Percentiles rank a stretch among this genome's conserved stretches.
Conservation (phyloP, 2,888 invertebrate genomes). For the Drosophila subsilvestris region DNA sequence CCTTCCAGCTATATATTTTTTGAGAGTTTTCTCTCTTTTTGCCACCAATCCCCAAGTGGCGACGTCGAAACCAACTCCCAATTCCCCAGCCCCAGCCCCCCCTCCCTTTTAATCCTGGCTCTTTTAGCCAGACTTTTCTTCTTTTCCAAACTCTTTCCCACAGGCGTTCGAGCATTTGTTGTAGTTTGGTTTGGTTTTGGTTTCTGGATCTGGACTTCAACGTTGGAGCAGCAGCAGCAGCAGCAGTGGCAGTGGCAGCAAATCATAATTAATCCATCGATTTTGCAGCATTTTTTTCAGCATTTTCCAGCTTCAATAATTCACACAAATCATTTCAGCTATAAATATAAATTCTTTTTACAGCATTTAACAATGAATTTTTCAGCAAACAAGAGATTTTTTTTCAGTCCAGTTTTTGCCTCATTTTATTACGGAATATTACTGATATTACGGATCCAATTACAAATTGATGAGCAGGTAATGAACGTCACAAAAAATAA, state of each 20-base stretch:
- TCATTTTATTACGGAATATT: neutral
- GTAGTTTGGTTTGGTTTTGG: conserved; percentile 75
- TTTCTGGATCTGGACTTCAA: conserved; percentile 33
- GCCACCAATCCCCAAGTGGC: conserved; percentile 39
- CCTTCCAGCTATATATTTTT: conserved; percentile 21
- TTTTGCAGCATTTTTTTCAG: conserved; percentile 46
- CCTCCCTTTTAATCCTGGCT: conserved; percentile 34
- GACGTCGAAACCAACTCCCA: conserved; percentile 29
- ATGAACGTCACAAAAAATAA: conserved; percentile 43
- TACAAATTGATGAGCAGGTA: conserved; percentile 65
- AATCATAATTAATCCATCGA: conserved; percentile 70
- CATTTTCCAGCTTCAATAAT: conserved; percentile 64
- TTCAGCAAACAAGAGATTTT: conserved; percentile 33
- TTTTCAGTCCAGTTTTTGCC: conserved; percentile 25
- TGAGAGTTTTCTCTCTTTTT: conserved; percentile 4
- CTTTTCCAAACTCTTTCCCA: conserved; percentile 32
- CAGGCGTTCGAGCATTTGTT: conserved; percentile 66
- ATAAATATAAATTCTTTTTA: conserved; percentile 35
- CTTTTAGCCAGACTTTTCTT: conserved; percentile 35
- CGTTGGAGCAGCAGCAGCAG: conserved; percentile 29
- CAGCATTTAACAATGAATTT: conserved; percentile 52
- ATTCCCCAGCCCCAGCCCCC: conserved; percentile 23
- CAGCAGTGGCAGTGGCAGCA: conserved; percentile 16
- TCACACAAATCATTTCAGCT: conserved; percentile 45
- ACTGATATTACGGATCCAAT: conserved; percentile 40